Base-by-base conservation (phyloP, 2,888 invertebrate genomes). In the Cheilosia grossa region DNA sequence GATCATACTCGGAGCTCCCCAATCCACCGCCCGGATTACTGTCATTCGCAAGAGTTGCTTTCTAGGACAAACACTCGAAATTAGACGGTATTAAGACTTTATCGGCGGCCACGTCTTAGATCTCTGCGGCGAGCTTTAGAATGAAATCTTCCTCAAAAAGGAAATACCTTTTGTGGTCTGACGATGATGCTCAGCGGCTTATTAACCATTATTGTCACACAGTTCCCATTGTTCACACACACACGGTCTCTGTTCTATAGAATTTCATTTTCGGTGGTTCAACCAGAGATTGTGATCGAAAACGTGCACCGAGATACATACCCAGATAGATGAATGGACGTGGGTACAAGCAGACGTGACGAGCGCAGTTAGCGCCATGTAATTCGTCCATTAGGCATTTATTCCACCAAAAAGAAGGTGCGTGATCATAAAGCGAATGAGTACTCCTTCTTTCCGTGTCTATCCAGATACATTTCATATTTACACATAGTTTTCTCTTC, bases 121-220 rank as follows among this genome's bases (percentile, higher is more conserved):
- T 40, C 49, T 47, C n/a, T 30, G 5, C 15, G 4, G 30, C 15
- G 63, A 70, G 61, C 74, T 81, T 82, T 75, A 40, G 53, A 27
- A 19, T 74, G 37, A 21, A 42, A 40, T 54, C 17, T 24, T 44
- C 24, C 21, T 19, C 27, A 10, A 44, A 53, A n/a, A 44, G 10
- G 54, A 54, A 4, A 40, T 61, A 47, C 53, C 56, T 82, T 77
- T 82, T 82, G 63, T 73, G 72, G 59, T 58, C 61, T 79, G 78
- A 67, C 30, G 49, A 51, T 72, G 85, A 81, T 85, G 85, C 70
- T 81, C 61, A 81, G 69, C 74, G 56, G 82, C 82, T 82, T 83
- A 83, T 83, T 81, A 81, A 63, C 70, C 75, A 85, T 85, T 81
- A 81, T 81, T 81, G 85, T 85, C 85, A 77, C 85, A 85, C 85